Conservation (phyloP, 2,797 vertebrate species). For the Rhinella marina region DNA sequence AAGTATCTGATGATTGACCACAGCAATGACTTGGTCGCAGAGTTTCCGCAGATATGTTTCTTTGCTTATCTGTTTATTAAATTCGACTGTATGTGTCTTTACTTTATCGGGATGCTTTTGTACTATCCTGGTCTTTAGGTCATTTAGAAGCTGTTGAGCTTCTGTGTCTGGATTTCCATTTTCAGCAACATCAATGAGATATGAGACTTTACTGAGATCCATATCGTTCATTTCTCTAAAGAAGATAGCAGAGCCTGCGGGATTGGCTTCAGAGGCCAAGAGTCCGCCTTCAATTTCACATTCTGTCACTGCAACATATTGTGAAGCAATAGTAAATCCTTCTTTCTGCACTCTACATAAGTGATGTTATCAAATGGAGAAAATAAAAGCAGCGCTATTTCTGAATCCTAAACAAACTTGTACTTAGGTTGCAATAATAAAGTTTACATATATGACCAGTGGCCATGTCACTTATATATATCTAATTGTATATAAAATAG, state of each 20-base stretch:
- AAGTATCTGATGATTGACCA: conserved; percentile 74
- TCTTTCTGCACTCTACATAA: background rate
- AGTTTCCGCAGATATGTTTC: conserved; percentile 77
- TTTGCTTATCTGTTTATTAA: conserved; percentile 73
- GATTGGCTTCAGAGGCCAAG: conserved; percentile 55
- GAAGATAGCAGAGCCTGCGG: conserved; percentile 72
- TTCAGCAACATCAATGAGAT: conserved; percentile 70
- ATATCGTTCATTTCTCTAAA: conserved; percentile 76
- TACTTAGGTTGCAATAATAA: no score
- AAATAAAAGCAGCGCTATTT: no score
- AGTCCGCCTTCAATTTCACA: conserved; percentile 78
- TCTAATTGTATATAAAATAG: background rate
- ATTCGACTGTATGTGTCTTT: conserved; percentile 73
- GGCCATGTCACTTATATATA: background rate
- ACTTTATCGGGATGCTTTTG: conserved; percentile 64
- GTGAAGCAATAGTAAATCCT: background rate
- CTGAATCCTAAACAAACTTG: no score
- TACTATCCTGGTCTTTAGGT: conserved; percentile 75
- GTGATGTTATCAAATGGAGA: no score
- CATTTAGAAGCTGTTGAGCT: conserved; percentile 73
- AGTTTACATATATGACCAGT: no score
- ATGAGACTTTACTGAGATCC: conserved; percentile 67
- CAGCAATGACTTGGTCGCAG: conserved; percentile 78
- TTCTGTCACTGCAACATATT: conserved; percentile 73
- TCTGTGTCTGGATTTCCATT: conserved; percentile 73